Base-by-base conservation (phyloP, 2,113 vertebrate species). In the Clupea harengus region DNA sequence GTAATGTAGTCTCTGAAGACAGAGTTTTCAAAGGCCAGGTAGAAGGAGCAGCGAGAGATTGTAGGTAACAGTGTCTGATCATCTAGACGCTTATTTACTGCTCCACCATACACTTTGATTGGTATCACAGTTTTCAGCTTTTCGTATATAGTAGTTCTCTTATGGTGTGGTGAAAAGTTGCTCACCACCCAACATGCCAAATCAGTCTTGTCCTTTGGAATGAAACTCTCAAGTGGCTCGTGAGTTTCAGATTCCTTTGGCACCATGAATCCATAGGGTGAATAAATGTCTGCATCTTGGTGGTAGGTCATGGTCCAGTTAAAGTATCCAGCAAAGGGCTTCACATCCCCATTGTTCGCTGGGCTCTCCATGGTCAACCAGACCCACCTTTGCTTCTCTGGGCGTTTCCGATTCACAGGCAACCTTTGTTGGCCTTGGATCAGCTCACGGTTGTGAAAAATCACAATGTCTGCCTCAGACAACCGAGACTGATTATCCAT, bases 231-330 rank as follows among this genome's bases (percentile, higher is more conserved):
- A 0, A 85, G 87, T 0, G 0, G 0, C 20, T n/a, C 9, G 0
- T 7, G 0, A 4, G 15, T n/a, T 22, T 75, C 64, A 28, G 4
- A 0, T 15, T 86, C 82, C 47, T 60, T 85, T 81, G 2, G 94
- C 94, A 86, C 47, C 47, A 49, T 49, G 11, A 49, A 8, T 11
- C 47, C 47, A 10, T 49, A 10, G 11, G 47, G 47, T 49, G 47
- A 49, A 49, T 49, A 49, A 49, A 99, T 91, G 60, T 99, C 98
- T 0, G 97, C 96, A 84, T 97, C 96, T 0, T 88, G 94, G 81
- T 96, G 94, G 92, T 97, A 99, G 25, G 93, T 96, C 92, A 99
- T 94, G 83, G 97, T 97, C 94, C 97, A 96, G 91, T 99, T 98
- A 91, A 99, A 99, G 64, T 96, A 83, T 6, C 94, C 90, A 0